Conservation (phyloP, 2,888 invertebrate genomes). For the Acleris laterana region DNA sequence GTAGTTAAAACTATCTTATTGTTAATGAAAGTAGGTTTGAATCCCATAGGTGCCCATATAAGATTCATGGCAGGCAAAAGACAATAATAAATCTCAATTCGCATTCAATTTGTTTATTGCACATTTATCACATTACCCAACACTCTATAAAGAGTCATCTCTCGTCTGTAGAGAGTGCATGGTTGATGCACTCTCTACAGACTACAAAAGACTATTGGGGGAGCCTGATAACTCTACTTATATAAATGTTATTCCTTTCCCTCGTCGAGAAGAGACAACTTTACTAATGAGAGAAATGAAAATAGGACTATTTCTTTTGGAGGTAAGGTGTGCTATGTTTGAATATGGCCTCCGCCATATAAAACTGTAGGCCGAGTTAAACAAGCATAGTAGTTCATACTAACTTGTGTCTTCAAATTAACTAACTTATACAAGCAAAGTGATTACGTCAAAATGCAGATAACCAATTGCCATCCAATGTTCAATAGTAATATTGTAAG, state of each 20-base stretch:
- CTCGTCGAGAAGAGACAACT: conserved; percentile 48
- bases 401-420: too few relatives aligned
- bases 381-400: too few relatives aligned
- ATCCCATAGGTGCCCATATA: background rate
- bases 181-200: conserved; percentile 60
- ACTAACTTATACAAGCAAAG: too few relatives aligned
- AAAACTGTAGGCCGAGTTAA: too few relatives aligned
- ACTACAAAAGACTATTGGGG: conserved; percentile 46
- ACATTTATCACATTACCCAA: conserved; percentile 62
- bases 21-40: background rate
- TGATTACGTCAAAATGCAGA: background rate
- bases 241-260: conserved; percentile 54
- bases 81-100: conserved; percentile 67
- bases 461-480: background rate
- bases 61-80: conserved; percentile 19
- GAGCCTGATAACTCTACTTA: conserved; percentile 51
- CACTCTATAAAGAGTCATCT: conserved; percentile 59
- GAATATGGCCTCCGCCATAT: background rate
- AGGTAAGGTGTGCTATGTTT: background rate
- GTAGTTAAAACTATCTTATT: background rate
- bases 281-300: conserved; percentile 47
- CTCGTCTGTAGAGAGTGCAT: conserved; percentile 69
- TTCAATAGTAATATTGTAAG: background rate
- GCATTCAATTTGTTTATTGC: conserved; percentile 61
- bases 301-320: conserved; percentile 30